phyloP scores from a whole-genome alignment of 2,113 vertebrate species.

The Cyphotilapia sp. region DNA sequence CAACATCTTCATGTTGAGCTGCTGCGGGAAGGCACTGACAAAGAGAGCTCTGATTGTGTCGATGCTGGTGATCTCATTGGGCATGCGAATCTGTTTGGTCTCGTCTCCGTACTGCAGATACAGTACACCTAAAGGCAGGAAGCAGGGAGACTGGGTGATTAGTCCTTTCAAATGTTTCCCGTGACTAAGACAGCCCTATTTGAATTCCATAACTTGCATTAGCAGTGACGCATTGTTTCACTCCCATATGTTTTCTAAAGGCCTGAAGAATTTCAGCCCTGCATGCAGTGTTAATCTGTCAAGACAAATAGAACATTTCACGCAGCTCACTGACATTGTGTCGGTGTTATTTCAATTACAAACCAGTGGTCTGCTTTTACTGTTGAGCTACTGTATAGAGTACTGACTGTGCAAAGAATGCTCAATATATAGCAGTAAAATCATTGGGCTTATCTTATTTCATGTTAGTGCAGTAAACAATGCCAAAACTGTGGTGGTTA shows the following conservation, averaged over 20 bases:
- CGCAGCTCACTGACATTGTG: not conserved
- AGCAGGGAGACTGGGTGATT: not conserved
- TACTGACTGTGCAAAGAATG: not conserved
- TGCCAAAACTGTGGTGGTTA: not conserved
- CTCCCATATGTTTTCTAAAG: not conserved
- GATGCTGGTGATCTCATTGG: slow-evolving; percentile 91
- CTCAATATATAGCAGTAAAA: not conserved
- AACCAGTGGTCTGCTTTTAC: not conserved
- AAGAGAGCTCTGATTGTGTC: slow-evolving; percentile 97
- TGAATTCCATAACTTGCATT: not conserved
- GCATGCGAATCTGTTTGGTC: slow-evolving; percentile 94
- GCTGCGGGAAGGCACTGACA: slow-evolving; percentile 96
- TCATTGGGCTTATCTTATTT: not conserved
- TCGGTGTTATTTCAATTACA: not conserved
- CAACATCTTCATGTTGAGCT: slow-evolving; percentile 94
- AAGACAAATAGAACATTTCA: not conserved
- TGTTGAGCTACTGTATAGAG: not conserved
- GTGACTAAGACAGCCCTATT: not conserved
- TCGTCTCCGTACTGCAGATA: slow-evolving; percentile 97
- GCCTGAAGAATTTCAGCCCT: not conserved
- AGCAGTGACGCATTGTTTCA: not conserved
- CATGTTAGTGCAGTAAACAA: not conserved
- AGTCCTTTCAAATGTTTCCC: not conserved
- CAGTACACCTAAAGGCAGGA: slow-evolving; percentile 78
- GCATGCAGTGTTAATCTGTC: not conserved